These are phyloP conservation scores for Helicoverpa assulta DNA, from an alignment of 2,888 invertebrate species.

Conservation along the genomic window DNA sequence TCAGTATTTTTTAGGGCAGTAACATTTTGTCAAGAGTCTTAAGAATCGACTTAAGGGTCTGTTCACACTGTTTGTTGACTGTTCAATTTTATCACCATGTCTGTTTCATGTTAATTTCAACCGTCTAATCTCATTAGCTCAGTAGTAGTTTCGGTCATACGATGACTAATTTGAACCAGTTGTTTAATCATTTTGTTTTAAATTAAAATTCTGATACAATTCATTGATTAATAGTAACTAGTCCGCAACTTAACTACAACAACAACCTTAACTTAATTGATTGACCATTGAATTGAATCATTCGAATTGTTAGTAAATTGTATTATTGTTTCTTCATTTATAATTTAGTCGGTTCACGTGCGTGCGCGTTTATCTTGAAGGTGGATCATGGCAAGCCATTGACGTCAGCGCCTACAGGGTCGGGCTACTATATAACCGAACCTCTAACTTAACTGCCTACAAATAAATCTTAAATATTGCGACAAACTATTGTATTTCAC, in stretches of 20 bases:
- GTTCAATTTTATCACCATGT: slow-evolving; percentile 22
- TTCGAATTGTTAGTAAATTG: slow-evolving; percentile 28
- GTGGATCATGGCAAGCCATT: slow-evolving; percentile 68
- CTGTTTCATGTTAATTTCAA: slow-evolving; percentile 17
- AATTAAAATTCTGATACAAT: too few relatives aligned
- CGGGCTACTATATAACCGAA: slow-evolving; percentile 56
- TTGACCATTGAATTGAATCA: slow-evolving; percentile 16
- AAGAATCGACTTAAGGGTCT: slow-evolving; percentile 24
- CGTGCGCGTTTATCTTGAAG: slow-evolving; percentile 63
- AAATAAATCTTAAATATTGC: slow-evolving; percentile 31
- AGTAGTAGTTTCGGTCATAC: neutral
- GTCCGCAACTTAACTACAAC: neutral
- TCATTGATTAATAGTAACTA: neutral
- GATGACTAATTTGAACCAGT: too few relatives aligned
- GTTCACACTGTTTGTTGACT: slow-evolving; percentile 33
- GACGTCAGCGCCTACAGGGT: slow-evolving; percentile 76
- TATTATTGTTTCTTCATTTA: slow-evolving; percentile 46
- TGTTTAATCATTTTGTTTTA: too few relatives aligned
- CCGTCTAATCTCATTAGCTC: slow-evolving; percentile 16
- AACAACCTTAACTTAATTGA: slow-evolving; percentile 3
- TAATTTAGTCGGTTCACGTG: slow-evolving; percentile 59
- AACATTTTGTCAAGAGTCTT: slow-evolving; percentile 47
- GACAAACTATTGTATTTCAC: slow-evolving; percentile 8
- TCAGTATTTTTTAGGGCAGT: slow-evolving; percentile 51
- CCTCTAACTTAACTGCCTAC: slow-evolving; percentile 27